These are phyloP conservation scores for Coregonus ussuriensis DNA, from an alignment of 2,797 vertebrate species.

Conservation along the genomic window DNA sequence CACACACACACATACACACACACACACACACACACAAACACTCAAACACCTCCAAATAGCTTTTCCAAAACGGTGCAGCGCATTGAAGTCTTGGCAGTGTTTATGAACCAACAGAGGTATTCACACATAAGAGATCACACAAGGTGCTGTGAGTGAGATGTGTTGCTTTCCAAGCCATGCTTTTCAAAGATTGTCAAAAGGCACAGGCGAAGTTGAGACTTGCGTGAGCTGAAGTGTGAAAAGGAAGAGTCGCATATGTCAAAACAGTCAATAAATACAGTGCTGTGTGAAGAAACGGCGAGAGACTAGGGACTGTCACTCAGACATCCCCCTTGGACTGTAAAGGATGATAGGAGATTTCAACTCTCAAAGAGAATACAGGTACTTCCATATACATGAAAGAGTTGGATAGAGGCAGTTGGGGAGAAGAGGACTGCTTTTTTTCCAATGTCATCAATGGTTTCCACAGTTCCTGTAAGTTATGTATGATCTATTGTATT, in stretches of 20 bases:
- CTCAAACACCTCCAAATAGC: background rate
- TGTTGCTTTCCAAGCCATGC: constrained; percentile 32
- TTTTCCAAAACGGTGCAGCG: background rate
- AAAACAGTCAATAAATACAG: constrained; percentile 20
- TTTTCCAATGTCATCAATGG: background rate
- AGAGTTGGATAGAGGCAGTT: background rate
- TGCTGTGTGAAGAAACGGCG: background rate
- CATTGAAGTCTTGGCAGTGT: constrained; percentile 12
- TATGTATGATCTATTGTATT: background rate
- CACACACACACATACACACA: too few species aligned
- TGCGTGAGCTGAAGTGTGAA: constrained; percentile 45
- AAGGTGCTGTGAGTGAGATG: constrained; percentile 24
- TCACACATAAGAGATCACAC: constrained; percentile 41
- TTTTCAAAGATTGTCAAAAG: constrained; percentile 30
- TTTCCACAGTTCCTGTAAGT: constrained; percentile 1
- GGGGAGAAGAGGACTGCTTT: background rate
- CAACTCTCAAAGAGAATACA: background rate
- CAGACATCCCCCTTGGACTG: background rate
- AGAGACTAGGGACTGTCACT: background rate
- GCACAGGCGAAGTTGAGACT: constrained; percentile 17
- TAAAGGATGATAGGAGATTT: background rate
- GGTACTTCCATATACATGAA: background rate
- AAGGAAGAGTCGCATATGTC: constrained; percentile 39
- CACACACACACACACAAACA: too few species aligned
- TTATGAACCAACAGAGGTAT: constrained; percentile 26